Evolutionary conservation across 2,888 invertebrate genomes (phyloP).

Genomic region (Netelia virgata): DNA sequence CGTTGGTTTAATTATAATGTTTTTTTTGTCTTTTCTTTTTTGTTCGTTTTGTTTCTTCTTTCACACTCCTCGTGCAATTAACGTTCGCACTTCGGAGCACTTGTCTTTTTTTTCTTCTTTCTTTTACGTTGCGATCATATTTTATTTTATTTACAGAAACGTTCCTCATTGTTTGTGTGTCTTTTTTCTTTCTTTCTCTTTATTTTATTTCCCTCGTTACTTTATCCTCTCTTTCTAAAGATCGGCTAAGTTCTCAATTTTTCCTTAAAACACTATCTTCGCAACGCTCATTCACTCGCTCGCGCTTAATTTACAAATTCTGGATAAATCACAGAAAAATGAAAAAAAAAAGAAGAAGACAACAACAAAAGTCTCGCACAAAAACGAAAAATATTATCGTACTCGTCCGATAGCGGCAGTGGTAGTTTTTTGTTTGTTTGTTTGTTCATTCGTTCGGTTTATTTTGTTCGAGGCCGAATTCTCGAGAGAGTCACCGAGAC

Average conservation of each 20-base stretch:
- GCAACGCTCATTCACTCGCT: conserved; percentile 58
- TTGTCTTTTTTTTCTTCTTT: conserved; percentile 52
- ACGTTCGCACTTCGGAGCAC: conserved; percentile 61
- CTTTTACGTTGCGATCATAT: conserved; percentile 49
- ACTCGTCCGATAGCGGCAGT: conserved; percentile 61
- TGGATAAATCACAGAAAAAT: conserved; percentile 66
- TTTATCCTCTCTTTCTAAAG: conserved; percentile 50
- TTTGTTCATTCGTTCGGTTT: neutral
- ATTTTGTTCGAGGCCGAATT: conserved; percentile 23
- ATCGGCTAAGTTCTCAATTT: conserved; percentile 54
- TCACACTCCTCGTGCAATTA: conserved; percentile 53
- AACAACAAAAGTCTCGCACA: neutral
- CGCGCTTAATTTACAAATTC: conserved; percentile 48
- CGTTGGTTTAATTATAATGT: conserved; percentile 61
- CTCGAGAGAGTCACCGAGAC: conserved; percentile 26
- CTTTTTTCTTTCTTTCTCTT: conserved; percentile 45
- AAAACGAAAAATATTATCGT: conserved; percentile 48
- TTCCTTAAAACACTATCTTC: conserved; percentile 55
- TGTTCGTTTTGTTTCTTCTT: conserved; percentile 54
- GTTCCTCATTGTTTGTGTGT: conserved; percentile 22
- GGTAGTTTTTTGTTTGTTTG: conserved; percentile 31
- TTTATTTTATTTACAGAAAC: conserved; percentile 68
- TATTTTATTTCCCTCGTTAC: conserved; percentile 31
- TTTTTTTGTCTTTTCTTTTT: conserved; percentile 46
- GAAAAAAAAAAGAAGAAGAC: neutral